Base-by-base conservation (phyloP, 2,113 vertebrate species). In the Phalacrocorax carbo region DNA sequence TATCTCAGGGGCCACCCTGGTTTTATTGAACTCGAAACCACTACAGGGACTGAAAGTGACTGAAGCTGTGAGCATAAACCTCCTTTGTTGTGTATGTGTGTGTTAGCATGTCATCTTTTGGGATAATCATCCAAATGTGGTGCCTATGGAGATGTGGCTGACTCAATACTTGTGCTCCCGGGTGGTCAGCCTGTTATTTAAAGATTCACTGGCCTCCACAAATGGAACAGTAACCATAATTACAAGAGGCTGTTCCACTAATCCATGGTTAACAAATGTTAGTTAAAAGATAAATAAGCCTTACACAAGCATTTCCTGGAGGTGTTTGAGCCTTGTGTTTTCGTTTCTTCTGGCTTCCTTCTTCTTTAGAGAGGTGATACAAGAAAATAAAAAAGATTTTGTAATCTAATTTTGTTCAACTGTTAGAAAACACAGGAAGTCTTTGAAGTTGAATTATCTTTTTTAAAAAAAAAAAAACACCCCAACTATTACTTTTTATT, bases 151-250 rank as follows among this genome's bases (percentile, higher is more conserved):
- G 97, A 97, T 96, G 97, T 68, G 97, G 96, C 96, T 97, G 91
- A 91, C 91, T 97, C 89, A 95, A 96, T 97, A 86, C 97, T 96
- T 96, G 90, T 88, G 94, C 95, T 98, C 97, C 85, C 5, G 94
- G 98, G 98, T 98, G 98, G 98, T 97, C 98, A 98, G 97, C 95
- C 97, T 95, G 94, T 97, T 98, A 98, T 98, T 98, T 98, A 96
- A 97, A 98, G 97, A 98, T 98, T 98, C 96, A 95, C 97, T 96
- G 97, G 97, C 93, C 94, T 98, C 96, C 97, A 78, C 97, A 98
- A 98, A 98, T 94, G 85, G 97, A 98, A 97, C 93, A 97, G 96
- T 95, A 94, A 88, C 96, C 78, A 93, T 98, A 98, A 98, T 98
- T 98, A 98, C 96, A 98, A 98, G 98, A 97, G 92, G 84, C 96